phyloP scores from a whole-genome alignment of 2,888 invertebrate species.

The Holacanthella duospinosa region DNA sequence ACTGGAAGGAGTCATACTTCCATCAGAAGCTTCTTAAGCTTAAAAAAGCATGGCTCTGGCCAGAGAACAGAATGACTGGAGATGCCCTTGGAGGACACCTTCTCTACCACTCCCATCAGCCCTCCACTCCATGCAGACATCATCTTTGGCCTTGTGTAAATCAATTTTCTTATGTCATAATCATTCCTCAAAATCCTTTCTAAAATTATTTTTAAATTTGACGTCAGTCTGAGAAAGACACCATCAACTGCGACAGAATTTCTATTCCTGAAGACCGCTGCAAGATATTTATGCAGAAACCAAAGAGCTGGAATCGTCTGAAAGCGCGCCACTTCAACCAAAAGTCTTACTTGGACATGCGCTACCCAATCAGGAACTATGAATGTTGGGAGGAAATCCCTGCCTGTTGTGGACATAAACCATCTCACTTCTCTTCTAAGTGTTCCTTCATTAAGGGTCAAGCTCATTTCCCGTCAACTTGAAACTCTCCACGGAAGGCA shows the following conservation, averaged over 20 bases:
- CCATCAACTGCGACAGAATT: conserved; percentile 14
- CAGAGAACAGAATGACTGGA: conserved; percentile 29
- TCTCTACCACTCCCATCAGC: conserved; percentile 21
- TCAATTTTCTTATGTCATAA: background rate
- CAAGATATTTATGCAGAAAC: conserved; percentile 18
- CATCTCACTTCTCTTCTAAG: background rate
- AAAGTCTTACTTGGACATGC: conserved; percentile 23
- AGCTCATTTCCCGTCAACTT: background rate
- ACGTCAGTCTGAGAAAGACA: conserved; percentile 18
- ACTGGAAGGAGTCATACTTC: conserved; percentile 14
- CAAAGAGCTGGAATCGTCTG: background rate
- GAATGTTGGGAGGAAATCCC: conserved; percentile 36
- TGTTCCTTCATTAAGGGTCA: background rate
- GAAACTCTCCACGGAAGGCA: too few relatives aligned
- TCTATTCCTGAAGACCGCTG: conserved; percentile 30
- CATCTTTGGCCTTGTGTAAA: conserved; percentile 30
- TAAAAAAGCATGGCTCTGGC: conserved; percentile 31
- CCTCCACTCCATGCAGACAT: conserved; percentile 18
- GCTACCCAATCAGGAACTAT: conserved; percentile 26
- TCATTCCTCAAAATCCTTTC: background rate
- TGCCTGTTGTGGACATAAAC: conserved; percentile 6
- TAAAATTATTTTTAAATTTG: background rate
- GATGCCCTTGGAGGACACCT: conserved; percentile 31
- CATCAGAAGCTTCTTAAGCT: conserved; percentile 19
- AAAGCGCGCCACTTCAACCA: conserved; percentile 10